Percentiles rank a stretch among this genome's conserved stretches.
These are phyloP conservation scores for Gonocerus acuteangulatus DNA, from an alignment of 2,888 invertebrate genomes.

Conservation along the genomic window DNA sequence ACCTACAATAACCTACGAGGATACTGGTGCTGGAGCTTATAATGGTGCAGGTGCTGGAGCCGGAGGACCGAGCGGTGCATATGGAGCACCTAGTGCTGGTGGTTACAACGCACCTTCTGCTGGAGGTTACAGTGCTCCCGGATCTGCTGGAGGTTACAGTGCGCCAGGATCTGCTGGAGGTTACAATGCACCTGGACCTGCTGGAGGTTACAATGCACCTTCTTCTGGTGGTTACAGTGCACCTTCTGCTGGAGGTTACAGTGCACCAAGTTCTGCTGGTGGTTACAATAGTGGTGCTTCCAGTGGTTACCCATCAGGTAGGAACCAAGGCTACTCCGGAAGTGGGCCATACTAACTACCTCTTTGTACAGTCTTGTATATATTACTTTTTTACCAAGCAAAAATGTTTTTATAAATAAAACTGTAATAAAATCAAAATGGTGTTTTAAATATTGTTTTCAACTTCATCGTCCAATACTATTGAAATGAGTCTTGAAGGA, in stretches of 20 bases:
- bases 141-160: slow-evolving; percentile 4
- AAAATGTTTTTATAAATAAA: not conserved
- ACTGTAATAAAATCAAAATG: too few relatives aligned
- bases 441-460: too few relatives aligned
- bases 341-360: slow-evolving; percentile 19
- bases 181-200: not conserved
- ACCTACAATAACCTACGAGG: slow-evolving; percentile 75
- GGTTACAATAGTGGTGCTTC: slow-evolving; percentile 20
- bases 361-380: not conserved
- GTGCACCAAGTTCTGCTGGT: slow-evolving; percentile 45
- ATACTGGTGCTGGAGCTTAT: slow-evolving; percentile 33
- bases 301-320: slow-evolving; percentile 10
- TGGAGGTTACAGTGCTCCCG: too few relatives aligned
- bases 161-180: slow-evolving; percentile 1
- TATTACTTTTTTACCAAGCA: slow-evolving; percentile 7
- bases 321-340: slow-evolving; percentile 9
- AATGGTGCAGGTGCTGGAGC: too few relatives aligned
- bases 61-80: too few relatives aligned
- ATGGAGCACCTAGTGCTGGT: too few relatives aligned
- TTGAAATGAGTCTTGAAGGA: too few relatives aligned
- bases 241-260: not conserved
- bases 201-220: not conserved
- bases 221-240: not conserved
- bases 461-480: too few relatives aligned
- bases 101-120: too few relatives aligned